These are phyloP conservation scores for Wiebesia pumilae DNA, from an alignment of 1,140 invertebrate genomes.

Conservation along the genomic window DNA sequence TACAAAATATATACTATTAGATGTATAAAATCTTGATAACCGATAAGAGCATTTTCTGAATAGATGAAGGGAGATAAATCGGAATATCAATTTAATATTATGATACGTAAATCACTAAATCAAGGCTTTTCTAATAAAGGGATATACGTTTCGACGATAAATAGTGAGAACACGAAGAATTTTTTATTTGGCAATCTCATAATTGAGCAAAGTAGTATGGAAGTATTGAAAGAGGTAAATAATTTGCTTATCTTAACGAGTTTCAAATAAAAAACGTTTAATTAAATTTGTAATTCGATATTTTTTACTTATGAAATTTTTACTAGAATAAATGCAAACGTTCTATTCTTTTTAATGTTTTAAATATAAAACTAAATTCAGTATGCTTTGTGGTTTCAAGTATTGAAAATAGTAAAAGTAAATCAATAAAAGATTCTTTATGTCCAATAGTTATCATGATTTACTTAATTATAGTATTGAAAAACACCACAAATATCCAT, in stretches of 20 bases:
- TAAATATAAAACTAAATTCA: neutral
- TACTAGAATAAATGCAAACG: neutral
- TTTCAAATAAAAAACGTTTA: neutral
- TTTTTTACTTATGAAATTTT: neutral
- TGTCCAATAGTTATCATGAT: too few species aligned
- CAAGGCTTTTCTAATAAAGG: slow-evolving; percentile 1
- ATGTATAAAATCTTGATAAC: neutral
- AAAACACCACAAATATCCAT: too few species aligned
- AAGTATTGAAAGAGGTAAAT: neutral
- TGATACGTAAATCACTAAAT: slow-evolving; percentile 36
- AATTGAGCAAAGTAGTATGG: neutral
- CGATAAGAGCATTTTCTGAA: slow-evolving; percentile 9
- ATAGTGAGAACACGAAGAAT: neutral
- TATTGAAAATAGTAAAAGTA: too few species aligned
- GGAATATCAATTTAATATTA: slow-evolving; percentile 23
- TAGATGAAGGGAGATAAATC: neutral
- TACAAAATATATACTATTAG: neutral
- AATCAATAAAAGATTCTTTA: too few species aligned
- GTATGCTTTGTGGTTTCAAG: too few species aligned
- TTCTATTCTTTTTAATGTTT: neutral
- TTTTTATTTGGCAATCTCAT: neutral
- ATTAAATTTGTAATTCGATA: neutral
- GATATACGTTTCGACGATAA: neutral
- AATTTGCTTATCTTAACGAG: neutral
- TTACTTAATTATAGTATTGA: too few species aligned